A percentile compares a stretch with the other conserved stretches of the same genome.
These are phyloP conservation scores for Phrynocephalus versicolor DNA, from an alignment of 2,113 vertebrate genomes.

Conservation along the genomic window DNA sequence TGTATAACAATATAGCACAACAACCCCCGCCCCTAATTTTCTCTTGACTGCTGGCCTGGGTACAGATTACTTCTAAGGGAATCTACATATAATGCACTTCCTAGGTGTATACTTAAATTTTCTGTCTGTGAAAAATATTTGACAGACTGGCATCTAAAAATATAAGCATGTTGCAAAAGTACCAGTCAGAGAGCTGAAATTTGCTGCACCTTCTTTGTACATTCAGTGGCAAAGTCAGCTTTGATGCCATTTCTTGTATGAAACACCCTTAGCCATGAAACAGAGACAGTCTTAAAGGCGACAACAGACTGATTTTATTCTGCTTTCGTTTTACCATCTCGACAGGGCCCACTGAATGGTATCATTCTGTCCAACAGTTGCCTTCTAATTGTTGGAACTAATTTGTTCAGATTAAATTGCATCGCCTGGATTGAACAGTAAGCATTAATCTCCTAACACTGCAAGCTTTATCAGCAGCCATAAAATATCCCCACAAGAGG, in stretches of 20 bases:
- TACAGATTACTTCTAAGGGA: background rate
- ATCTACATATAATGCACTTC: background rate
- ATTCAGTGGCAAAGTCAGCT: background rate
- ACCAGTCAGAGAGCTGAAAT: background rate
- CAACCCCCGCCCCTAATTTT: too few species aligned
- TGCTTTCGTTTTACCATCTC: conserved; percentile 47
- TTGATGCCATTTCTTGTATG: background rate
- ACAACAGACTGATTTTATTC: conserved; percentile 42
- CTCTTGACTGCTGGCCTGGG: too few species aligned
- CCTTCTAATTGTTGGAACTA: conserved; percentile 59
- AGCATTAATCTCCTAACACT: conserved; percentile 66
- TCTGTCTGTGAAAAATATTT: background rate
- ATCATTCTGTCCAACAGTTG: conserved; percentile 18
- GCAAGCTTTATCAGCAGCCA: conserved; percentile 62
- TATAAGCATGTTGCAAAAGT: background rate
- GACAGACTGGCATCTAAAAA: background rate
- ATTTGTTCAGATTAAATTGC: conserved; percentile 61
- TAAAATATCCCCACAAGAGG: conserved; percentile 59
- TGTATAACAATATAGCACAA: too few species aligned
- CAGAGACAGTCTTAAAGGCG: conserved; percentile 47
- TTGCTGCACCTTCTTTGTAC: background rate
- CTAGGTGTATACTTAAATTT: background rate
- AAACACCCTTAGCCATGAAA: background rate
- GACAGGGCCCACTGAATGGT: conserved; percentile 46
- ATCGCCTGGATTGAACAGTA: conserved; percentile 48